Evolutionary conservation across 2,113 vertebrate genomes (phyloP).

Genomic region (Salminus brasiliensis): DNA sequence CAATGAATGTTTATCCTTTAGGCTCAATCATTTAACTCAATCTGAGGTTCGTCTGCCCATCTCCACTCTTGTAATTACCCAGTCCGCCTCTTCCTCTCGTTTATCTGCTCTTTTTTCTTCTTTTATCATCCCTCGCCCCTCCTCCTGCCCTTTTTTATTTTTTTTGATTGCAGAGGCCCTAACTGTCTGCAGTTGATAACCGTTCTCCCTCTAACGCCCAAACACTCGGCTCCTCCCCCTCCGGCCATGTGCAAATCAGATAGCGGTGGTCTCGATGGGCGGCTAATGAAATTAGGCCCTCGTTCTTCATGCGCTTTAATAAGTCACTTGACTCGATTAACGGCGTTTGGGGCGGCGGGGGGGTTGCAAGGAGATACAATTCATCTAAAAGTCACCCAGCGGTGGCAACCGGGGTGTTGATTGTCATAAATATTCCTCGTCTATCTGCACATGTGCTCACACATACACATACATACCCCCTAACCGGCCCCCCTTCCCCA

Average conservation of each 20-base stretch:
- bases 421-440: constrained; percentile 84
- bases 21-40: background rate
- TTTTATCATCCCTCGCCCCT: constrained; percentile 40
- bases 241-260: constrained; percentile 59
- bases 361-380: constrained; percentile 39
- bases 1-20: background rate
- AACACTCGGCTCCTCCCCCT: constrained; percentile 31
- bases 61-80: constrained; percentile 15
- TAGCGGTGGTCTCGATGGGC: constrained; percentile 64
- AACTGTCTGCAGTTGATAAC: constrained; percentile 75
- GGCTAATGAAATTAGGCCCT: constrained; percentile 81
- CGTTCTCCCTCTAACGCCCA: constrained; percentile 68
- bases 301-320: constrained; percentile 85
- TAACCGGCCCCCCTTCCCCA: too few species aligned
- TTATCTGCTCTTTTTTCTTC: constrained; percentile 42
- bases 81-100: constrained; percentile 62
- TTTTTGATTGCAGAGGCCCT: constrained; percentile 66
- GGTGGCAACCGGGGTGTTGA: constrained; percentile 79
- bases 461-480: constrained; percentile 48
- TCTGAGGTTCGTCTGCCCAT: background rate
- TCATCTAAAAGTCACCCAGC: constrained; percentile 79
- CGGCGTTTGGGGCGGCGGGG: constrained; percentile 55
- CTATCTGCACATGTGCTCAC: constrained; percentile 45
- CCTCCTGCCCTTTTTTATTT: constrained; percentile 52
- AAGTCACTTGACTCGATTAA: constrained; percentile 88